Evolutionary conservation across 2,888 invertebrate species (phyloP), one percentile per base, ranked within the genome.

Genomic region (Aradus depressus): DNA sequence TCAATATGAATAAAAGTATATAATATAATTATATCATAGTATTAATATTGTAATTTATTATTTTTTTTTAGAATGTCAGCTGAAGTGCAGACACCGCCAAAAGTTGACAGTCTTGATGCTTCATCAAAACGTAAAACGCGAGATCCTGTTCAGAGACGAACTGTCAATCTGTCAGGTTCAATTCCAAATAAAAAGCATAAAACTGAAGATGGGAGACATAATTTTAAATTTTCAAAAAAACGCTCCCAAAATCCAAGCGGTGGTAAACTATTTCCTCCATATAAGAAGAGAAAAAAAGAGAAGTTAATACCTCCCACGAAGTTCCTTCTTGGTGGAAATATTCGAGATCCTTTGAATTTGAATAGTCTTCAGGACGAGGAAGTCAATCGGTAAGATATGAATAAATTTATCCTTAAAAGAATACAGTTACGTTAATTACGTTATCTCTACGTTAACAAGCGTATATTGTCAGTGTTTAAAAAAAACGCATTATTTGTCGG

Each of bases 321-420:
- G 68, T 95, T 96, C 69, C 71, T 91, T 3, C 75, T 95, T 2
- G 96, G 95, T 38, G 96, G 95, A 6, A 95, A 91, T 68, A 93
- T 93, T 60, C 84, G 84, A 60, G 96, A 96, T 73, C 96, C 95
- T 0, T 70, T 96, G 39, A 96, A 96, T 71, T 70, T 96, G 54
- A 91, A 89, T 64, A 91, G 92, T 64, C 74, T 96, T 62, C 88
- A 60, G 31, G 65, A 66, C 59, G 66, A 65, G 55, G 65, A 64
- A 57, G 60, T 64, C 18, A 65, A 64, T 52, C 60, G 62, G 64
- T 64, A 44, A 51, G 38, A 35, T 34, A 6, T 6, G 12, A 14
- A 22, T 8, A 18, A 12, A 19, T 19, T 12, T 19, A 22, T 19
- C 5, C 14, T 41, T 37, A 37, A 8, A 37, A n/a, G 14, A n/a